A percentile compares a stretch with the other conserved stretches of the same genome.
These are phyloP conservation scores for Stomatorhinus walkeri DNA, from an alignment of 2,797 vertebrate species.

Conservation along the genomic window DNA sequence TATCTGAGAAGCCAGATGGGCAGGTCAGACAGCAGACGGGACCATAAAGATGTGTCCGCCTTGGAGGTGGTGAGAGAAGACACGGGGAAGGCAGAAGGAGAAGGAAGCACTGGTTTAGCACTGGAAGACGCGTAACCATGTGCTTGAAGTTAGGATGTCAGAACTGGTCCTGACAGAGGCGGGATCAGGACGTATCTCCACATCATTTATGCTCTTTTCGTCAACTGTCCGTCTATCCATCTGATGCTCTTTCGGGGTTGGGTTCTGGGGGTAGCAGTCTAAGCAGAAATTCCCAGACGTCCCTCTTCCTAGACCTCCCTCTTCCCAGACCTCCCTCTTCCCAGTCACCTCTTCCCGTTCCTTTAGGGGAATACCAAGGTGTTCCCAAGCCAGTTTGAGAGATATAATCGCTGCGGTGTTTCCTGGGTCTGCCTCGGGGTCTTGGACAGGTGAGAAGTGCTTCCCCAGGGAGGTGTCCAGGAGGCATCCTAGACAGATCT, in stretches of 20 bases:
- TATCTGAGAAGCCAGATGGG: not conserved
- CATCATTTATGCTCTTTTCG: not conserved
- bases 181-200: not conserved
- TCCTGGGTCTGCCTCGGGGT: not conserved
- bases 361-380: not conserved
- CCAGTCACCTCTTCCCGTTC: not conserved
- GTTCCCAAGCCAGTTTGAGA: not conserved
- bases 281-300: not conserved
- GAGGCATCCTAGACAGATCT: not conserved
- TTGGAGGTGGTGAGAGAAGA: not conserved
- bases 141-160: not conserved
- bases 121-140: not conserved
- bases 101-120: not conserved
- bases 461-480: not conserved
- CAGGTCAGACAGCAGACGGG: not conserved
- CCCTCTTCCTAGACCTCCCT: not conserved
- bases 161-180: not conserved
- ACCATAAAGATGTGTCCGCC: not conserved
- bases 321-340: not conserved
- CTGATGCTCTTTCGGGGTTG: not conserved
- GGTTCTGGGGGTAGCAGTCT: not conserved
- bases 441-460: not conserved
- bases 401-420: not conserved
- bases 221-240: not conserved
- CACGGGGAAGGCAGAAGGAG: not conserved